Percentiles rank a stretch among this genome's conserved stretches.
phyloP scores from a whole-genome alignment of 1,140 invertebrate genomes.

The Alviniconcha marisindica region DNA sequence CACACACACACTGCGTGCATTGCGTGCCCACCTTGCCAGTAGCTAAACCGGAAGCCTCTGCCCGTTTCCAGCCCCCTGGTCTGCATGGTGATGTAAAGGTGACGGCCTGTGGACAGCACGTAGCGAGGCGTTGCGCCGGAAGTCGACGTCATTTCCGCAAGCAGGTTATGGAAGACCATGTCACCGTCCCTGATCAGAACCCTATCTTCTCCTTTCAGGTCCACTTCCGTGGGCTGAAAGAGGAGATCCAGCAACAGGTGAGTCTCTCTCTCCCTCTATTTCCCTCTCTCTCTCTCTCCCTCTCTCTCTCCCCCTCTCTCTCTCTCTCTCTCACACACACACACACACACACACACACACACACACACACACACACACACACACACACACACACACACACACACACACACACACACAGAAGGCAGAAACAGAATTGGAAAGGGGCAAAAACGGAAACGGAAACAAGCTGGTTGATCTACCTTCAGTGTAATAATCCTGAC shows the following conservation, averaged over 20 bases:
- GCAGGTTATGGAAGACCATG: conserved; percentile 10
- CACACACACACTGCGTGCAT: too few species aligned
- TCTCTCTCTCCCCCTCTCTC: too few species aligned
- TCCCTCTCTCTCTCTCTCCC: too few species aligned
- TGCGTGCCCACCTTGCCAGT: conserved; percentile 43
- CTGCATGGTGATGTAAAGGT: conserved; percentile 48
- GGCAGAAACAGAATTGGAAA: too few species aligned
- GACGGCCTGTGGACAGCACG: conserved; percentile 40
- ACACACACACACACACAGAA: too few species aligned
- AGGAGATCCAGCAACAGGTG: background rate
- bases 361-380: too few species aligned
- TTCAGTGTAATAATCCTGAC: conserved; percentile 49
- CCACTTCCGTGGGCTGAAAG: conserved; percentile 44
- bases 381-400: too few species aligned
- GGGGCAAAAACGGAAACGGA: too few species aligned
- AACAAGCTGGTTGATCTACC: conserved; percentile 23
- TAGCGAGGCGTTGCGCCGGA: conserved; percentile 22
- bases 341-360: too few species aligned
- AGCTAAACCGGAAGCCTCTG: conserved; percentile 43
- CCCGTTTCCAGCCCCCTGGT: conserved; percentile 33
- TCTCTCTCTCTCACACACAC: too few species aligned
- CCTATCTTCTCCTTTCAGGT: conserved; percentile 37
- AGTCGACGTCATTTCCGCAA: conserved; percentile 30
- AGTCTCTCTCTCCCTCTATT: too few species aligned
- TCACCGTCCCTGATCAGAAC: conserved; percentile 47